phyloP scores from a whole-genome alignment of 2,797 vertebrate genomes.

The Remorina albescens region DNA sequence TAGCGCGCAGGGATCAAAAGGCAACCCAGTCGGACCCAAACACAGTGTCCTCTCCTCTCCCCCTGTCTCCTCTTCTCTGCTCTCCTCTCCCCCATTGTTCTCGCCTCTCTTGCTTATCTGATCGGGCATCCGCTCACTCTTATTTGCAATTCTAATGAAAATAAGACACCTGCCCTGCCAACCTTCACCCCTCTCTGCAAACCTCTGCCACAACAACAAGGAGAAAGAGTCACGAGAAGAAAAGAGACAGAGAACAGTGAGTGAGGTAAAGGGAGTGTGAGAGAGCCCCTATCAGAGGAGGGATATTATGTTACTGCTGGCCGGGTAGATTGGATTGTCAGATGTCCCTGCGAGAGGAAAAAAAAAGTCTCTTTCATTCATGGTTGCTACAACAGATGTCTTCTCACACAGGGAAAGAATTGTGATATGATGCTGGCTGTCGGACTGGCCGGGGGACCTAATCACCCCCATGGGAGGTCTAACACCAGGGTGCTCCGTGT shows the following conservation, averaged over 20 bases:
- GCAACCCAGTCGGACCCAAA: conserved; percentile 64
- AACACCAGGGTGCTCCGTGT: conserved; percentile 53
- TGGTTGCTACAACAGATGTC: conserved; percentile 78
- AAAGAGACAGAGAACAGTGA: conserved; percentile 54
- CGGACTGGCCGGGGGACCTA: conserved; percentile 66
- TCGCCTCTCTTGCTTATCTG: conserved; percentile 84
- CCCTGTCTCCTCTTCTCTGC: conserved; percentile 5
- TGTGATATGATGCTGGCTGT: conserved; percentile 76
- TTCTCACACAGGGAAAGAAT: conserved; percentile 83
- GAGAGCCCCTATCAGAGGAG: conserved; percentile 79
- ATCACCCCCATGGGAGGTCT: conserved; percentile 75
- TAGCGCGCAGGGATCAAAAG: conserved; percentile 62
- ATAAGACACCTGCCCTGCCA: conserved; percentile 93
- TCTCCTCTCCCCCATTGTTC: conserved; percentile 56
- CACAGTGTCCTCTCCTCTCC: conserved; percentile 31
- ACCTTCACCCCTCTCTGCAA: conserved; percentile 84
- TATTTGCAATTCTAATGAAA: conserved; percentile 97
- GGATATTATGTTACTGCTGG: conserved; percentile 85
- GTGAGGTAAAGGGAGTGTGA: conserved; percentile 62
- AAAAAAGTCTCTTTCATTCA: conserved; percentile 89
- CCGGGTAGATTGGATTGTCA: conserved; percentile 85
- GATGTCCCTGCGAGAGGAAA: conserved; percentile 75
- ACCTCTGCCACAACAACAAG: conserved; percentile 71
- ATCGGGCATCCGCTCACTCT: conserved; percentile 85
- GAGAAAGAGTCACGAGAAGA: conserved; percentile 63